Percentiles rank a stretch among this genome's conserved stretches.
These are phyloP conservation scores for Aradus depressus DNA, from an alignment of 2,888 invertebrate species.

Conservation along the genomic window DNA sequence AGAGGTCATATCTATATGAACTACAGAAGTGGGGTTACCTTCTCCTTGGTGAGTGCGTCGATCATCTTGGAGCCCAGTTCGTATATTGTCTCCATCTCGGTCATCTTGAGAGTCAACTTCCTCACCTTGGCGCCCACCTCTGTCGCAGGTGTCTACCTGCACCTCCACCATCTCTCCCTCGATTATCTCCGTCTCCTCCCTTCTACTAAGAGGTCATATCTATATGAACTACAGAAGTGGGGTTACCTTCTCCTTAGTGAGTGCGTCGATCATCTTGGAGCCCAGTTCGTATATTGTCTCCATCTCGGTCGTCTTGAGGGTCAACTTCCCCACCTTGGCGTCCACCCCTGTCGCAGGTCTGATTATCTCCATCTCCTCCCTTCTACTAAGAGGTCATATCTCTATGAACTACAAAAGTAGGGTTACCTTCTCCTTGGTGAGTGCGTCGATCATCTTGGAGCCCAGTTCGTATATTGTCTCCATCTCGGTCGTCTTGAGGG, in stretches of 20 bases:
- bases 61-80: constrained; percentile 98
- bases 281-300: constrained; percentile 98
- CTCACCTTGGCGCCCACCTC: constrained; percentile 81
- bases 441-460: constrained; percentile 92
- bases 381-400: too few relatives aligned
- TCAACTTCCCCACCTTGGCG: constrained; percentile 82
- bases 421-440: constrained; percentile 88
- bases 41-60: constrained; percentile 89
- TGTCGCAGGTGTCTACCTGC: constrained; percentile 86
- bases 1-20: too few relatives aligned
- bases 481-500: constrained; percentile 98
- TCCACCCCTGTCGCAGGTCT: constrained; percentile 83
- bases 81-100: constrained; percentile 99
- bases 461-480: constrained; percentile 98
- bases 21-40: too few relatives aligned
- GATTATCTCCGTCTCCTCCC: constrained; percentile 95
- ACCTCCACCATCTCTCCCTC: constrained; percentile 98
- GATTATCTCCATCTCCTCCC: constrained; percentile 94
- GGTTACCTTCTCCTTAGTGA: constrained; percentile 88
- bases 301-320: constrained; percentile 98
- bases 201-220: too few relatives aligned
- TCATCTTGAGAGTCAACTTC: constrained; percentile 92
- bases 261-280: constrained; percentile 92
- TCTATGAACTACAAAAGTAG: too few relatives aligned
- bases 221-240: too few relatives aligned